Evolutionary conservation across 2,888 invertebrate genomes (phyloP).

Genomic region (Polietes domitor): DNA sequence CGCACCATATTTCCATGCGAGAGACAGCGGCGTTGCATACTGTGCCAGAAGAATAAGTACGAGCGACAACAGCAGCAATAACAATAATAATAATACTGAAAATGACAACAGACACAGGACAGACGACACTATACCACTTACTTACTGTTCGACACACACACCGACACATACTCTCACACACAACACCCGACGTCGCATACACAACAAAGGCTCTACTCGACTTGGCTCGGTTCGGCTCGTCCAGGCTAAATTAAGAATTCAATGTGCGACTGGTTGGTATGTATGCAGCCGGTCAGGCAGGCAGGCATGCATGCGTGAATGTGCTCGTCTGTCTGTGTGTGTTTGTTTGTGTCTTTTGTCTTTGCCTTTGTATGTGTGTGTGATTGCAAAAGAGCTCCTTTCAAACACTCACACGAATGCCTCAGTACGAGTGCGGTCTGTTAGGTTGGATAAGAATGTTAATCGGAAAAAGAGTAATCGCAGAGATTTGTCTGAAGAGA

Average conservation of each 20-base stretch:
- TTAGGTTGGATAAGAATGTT: neutral
- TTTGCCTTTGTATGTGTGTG: neutral
- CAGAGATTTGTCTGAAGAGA: neutral
- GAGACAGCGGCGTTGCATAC: neutral
- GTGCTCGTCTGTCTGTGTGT: conserved; percentile 12
- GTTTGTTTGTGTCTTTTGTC: conserved; percentile 9
- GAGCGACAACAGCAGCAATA: conserved; percentile 1
- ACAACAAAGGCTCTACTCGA: neutral
- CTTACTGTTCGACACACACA: conserved; percentile 49
- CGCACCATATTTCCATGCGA: conserved; percentile 22
- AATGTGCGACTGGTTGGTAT: neutral
- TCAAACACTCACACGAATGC: neutral
- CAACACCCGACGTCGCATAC: neutral
- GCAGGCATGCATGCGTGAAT: neutral
- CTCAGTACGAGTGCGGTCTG: neutral
- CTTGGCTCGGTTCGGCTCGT: neutral
- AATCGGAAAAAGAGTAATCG: too few relatives aligned
- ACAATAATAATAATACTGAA: conserved; percentile 45
- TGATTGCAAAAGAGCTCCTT: neutral
- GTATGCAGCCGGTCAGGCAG: too few relatives aligned
- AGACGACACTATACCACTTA: conserved; percentile 58
- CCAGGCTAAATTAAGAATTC: conserved; percentile 37
- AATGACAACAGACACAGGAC: conserved; percentile 64
- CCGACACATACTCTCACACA: neutral
- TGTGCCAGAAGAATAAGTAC: neutral